phyloP scores from a whole-genome alignment of 2,113 vertebrate genomes.

The Acrocephalus arundinaceus region DNA sequence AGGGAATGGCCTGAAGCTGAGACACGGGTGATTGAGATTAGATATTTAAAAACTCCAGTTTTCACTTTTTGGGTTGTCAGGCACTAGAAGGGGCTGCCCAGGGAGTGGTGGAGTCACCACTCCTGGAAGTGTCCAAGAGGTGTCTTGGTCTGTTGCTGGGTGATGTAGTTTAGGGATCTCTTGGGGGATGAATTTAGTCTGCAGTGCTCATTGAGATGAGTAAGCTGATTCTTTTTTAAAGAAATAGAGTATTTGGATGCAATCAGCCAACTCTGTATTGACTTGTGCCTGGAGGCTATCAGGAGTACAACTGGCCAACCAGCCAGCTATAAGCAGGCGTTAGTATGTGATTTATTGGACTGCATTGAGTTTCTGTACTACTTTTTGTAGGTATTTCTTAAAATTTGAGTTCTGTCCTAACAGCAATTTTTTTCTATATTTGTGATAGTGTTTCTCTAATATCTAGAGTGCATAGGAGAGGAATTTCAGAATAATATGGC shows the following conservation, averaged over 20 bases:
- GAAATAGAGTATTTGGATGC: not conserved
- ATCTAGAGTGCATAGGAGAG: not conserved
- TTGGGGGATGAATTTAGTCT: not conserved
- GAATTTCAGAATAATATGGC: not conserved
- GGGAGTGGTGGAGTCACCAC: not conserved
- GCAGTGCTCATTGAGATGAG: not conserved
- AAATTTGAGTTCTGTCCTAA: not conserved
- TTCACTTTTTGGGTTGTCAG: not conserved
- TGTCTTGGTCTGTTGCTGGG: not conserved
- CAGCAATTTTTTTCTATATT: not conserved
- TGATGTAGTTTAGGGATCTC: not conserved
- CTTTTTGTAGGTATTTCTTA: not conserved
- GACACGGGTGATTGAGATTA: not conserved
- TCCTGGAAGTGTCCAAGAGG: not conserved
- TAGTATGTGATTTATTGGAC: not conserved
- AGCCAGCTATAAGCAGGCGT: not conserved
- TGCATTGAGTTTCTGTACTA: not conserved
- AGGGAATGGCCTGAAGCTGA: not conserved
- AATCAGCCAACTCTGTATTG: not conserved
- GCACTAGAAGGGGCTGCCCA: not conserved
- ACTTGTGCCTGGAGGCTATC: not conserved
- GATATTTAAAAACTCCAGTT: accelerated
- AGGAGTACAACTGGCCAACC: too few relatives aligned
- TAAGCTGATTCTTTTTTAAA: too few relatives aligned
- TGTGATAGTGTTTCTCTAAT: not conserved